Evolutionary conservation across 2,113 vertebrate genomes (phyloP).

Genomic region (Pseudorasbora parva): DNA sequence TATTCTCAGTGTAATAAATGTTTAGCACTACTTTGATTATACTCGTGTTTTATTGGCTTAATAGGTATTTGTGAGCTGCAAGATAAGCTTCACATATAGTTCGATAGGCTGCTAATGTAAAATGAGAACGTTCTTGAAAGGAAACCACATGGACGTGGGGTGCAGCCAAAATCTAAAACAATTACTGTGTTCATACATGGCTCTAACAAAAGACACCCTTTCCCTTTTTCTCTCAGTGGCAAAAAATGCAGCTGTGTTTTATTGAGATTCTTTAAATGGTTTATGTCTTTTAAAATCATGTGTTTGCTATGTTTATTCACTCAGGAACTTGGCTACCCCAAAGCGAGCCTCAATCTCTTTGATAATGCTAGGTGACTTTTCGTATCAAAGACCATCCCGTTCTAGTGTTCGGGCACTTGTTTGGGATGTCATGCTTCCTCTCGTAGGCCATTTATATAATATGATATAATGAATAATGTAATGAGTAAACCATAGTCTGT

Average conservation of each 20-base stretch:
- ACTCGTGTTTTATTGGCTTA: neutral
- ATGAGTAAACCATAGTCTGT: slow-evolving; percentile 22
- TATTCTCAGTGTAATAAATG: neutral
- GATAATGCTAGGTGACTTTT: neutral
- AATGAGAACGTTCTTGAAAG: slow-evolving; percentile 1
- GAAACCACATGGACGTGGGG: slow-evolving; percentile 15
- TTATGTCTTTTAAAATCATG: slow-evolving; percentile 11
- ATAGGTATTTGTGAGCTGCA: neutral
- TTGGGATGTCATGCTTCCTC: neutral
- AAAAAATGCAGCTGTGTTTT: neutral
- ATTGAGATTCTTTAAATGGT: slow-evolving; percentile 14
- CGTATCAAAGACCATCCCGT: neutral
- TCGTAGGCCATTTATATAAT: slow-evolving; percentile 22
- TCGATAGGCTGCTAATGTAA: neutral
- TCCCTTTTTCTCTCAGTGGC: neutral
- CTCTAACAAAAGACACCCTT: slow-evolving; percentile 30
- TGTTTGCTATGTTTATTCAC: slow-evolving; percentile 5
- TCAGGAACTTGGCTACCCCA: neutral
- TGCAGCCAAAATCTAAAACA: slow-evolving; percentile 30
- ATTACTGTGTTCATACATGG: slow-evolving; percentile 8
- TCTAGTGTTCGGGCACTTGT: neutral
- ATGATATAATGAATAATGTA: slow-evolving; percentile 22
- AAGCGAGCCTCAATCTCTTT: neutral
- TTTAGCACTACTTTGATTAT: neutral
- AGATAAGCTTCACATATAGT: slow-evolving; percentile 22